A percentile compares a stretch with the other conserved stretches of the same genome.
Evolutionary conservation across 1,140 invertebrate genomes (phyloP).

Genomic region (Bradysia coprophila): DNA sequence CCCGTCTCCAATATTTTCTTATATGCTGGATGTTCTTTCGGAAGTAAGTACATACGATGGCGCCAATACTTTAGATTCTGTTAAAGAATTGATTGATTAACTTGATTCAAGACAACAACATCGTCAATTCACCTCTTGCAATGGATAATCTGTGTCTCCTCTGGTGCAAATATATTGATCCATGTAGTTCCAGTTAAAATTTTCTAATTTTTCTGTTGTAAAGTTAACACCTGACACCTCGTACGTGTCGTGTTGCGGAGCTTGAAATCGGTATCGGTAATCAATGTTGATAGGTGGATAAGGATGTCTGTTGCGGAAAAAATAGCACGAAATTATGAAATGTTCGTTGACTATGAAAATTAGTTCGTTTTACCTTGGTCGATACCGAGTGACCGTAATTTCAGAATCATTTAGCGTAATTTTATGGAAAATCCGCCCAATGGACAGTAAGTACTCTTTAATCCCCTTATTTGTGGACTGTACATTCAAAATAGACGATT

Average conservation of each 20-base stretch:
- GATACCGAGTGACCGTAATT: slow-evolving; percentile 82
- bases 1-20: slow-evolving; percentile 50
- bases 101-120: no score
- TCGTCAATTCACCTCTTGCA: slow-evolving; percentile 51
- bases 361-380: slow-evolving; percentile 48
- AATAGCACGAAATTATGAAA: slow-evolving; percentile 1
- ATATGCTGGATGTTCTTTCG: slow-evolving; percentile 48
- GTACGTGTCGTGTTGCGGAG: slow-evolving; percentile 82
- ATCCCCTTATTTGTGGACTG: slow-evolving; percentile 16
- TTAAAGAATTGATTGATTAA: slow-evolving; percentile 11
- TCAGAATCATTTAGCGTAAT: slow-evolving; percentile 63
- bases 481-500: background rate
- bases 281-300: slow-evolving; percentile 80
- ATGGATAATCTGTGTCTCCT: slow-evolving; percentile 73
- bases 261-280: slow-evolving; percentile 82
- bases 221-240: slow-evolving; percentile 91
- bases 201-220: slow-evolving; percentile 84
- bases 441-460: slow-evolving; percentile 71
- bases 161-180: slow-evolving; percentile 91
- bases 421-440: slow-evolving; percentile 89
- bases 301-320: slow-evolving; percentile 50
- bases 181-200: slow-evolving; percentile 95
- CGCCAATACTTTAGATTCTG: slow-evolving; percentile 87
- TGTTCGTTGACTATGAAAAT: background rate
- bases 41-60: slow-evolving; percentile 74